Conservation (phyloP, 2,113 vertebrate species). For the Glaucidium brasilianum region DNA sequence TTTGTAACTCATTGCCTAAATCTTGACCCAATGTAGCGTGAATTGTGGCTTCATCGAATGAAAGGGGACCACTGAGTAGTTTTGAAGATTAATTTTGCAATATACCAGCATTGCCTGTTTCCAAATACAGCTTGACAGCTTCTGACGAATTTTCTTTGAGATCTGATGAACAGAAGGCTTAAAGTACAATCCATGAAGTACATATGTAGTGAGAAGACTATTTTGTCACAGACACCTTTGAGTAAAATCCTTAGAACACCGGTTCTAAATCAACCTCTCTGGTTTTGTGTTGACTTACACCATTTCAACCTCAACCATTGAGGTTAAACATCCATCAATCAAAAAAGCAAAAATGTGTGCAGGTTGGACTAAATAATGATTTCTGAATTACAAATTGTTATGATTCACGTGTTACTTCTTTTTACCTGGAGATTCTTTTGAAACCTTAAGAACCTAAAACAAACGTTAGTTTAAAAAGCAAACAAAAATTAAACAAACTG, state of each 20-base stretch:
- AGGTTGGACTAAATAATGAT: not conserved
- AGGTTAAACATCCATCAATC: not conserved
- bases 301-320: not conserved
- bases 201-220: not conserved
- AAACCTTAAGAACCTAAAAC: not conserved
- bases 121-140: not conserved
- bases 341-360: not conserved
- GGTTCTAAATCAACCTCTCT: not conserved
- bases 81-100: not conserved
- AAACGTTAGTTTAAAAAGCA: not conserved
- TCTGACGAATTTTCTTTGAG: not conserved
- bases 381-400: not conserved
- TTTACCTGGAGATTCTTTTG: not conserved
- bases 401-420: not conserved
- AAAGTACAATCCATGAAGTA: not conserved
- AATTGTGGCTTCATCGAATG: not conserved
- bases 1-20: not conserved
- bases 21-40: not conserved
- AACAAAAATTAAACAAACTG: not conserved
- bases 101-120: not conserved
- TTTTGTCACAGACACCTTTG: not conserved
- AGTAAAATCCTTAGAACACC: not conserved
- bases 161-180: not conserved
- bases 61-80: not conserved
- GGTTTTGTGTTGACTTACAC: not conserved